Conservation (phyloP, 2,797 vertebrate genomes). For the Micropoecilia bifurca region DNA sequence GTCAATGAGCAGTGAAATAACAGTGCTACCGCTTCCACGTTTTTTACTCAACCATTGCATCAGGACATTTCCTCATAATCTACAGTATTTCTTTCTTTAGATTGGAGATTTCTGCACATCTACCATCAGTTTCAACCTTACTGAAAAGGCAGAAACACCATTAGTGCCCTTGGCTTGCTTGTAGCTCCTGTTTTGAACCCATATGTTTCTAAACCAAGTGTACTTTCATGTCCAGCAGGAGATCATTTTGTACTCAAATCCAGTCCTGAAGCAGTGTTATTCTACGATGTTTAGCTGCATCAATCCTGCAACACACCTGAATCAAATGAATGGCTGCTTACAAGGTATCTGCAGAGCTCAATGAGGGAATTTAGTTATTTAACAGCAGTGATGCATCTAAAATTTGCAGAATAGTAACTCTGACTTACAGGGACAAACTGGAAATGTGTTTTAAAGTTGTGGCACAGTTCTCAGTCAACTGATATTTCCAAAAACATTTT, state of each 20-base stretch:
- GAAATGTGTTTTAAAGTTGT: not conserved
- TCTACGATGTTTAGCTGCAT: not conserved
- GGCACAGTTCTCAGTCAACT: conserved; percentile 8
- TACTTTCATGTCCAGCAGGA: not conserved
- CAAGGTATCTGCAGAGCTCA: not conserved
- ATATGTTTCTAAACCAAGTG: not conserved
- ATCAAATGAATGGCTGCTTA: not conserved
- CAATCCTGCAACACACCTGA: not conserved
- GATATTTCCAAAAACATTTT: conserved; percentile 31
- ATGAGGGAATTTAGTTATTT: not conserved
- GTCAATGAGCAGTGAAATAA: not conserved
- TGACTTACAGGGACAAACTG: not conserved
- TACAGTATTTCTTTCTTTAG: not conserved
- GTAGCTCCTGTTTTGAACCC: not conserved
- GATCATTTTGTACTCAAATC: not conserved
- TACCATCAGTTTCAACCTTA: conserved; percentile 1
- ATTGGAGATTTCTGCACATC: not conserved
- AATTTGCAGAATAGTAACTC: not conserved
- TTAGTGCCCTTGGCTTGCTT: not conserved
- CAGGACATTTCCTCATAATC: not conserved
- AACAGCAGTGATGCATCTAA: not conserved
- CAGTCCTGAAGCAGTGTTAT: not conserved
- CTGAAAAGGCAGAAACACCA: not conserved
- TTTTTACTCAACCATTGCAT: not conserved
- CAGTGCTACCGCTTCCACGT: not conserved